Evolutionary conservation across 2,797 vertebrate genomes (phyloP).

Genomic region (Oceanodroma leucorhoa): DNA sequence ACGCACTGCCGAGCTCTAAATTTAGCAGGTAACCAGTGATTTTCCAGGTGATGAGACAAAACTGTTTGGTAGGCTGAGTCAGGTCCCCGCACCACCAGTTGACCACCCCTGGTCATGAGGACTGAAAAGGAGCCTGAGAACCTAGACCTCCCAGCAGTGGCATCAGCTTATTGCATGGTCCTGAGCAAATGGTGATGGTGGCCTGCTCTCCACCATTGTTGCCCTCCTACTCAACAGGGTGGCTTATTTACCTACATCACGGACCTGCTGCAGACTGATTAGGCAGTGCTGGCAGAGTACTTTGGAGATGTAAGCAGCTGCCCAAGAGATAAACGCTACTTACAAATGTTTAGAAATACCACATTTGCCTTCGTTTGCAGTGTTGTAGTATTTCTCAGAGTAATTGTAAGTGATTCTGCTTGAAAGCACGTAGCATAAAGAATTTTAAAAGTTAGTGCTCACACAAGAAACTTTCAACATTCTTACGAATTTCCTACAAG

Average conservation of each 20-base stretch:
- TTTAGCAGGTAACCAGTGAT: not conserved
- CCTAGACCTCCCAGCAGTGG: not conserved
- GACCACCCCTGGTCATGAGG: not conserved
- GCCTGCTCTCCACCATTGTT: not conserved
- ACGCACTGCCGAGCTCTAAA: not conserved
- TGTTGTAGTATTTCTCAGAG: not conserved
- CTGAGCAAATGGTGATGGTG: not conserved
- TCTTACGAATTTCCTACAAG: not conserved
- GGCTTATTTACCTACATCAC: not conserved
- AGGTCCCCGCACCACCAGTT: not conserved
- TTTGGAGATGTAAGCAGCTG: constrained; percentile 12
- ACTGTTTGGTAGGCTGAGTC: not conserved
- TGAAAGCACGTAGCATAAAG: not conserved
- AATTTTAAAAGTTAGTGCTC: not conserved
- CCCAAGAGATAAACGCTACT: not conserved
- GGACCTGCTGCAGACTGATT: not conserved
- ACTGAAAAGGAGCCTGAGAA: not conserved
- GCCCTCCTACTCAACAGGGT: not conserved
- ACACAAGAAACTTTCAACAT: not conserved
- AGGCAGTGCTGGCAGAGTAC: not conserved
- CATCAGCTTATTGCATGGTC: not conserved
- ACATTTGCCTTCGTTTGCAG: not conserved
- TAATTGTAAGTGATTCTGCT: not conserved
- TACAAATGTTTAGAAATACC: constrained; percentile 41
- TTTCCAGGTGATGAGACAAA: not conserved